Evolutionary conservation across 1,140 invertebrate genomes (phyloP), one percentile per base, ranked within the genome.

Genomic region (Nomia melanderi): DNA sequence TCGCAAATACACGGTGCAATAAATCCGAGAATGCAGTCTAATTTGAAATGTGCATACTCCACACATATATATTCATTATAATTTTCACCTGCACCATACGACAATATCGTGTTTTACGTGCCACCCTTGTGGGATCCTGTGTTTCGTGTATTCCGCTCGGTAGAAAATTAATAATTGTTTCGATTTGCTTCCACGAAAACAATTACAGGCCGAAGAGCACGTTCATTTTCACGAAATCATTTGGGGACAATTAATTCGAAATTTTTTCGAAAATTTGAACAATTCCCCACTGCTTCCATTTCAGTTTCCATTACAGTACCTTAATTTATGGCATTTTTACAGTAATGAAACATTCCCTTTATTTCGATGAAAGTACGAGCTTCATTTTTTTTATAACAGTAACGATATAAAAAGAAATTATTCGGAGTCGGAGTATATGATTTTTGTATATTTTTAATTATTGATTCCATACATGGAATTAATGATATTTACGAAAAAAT

Each of bases 171-270:
- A 75, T 75, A 59, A 67, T 59, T 47, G 29, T 29, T 54, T 6
- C 47, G 73, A 67, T 75, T 67, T 47, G 54, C n/a, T n/a, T 54
- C 27, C 11, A 27, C 8, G 73, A 44, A 75, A 75, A 67, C 64
- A 75, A 75, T 75, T 59, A 39, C 39, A 36, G 23, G 53, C 39
- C 67, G 57, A 67, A 67, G 29, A 14, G 50, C 23, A 27, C 39
- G 33, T 20, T 6, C 1, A 9, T n/a, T 44, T 59, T 25, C 41
- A 20, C 39, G 29, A 44, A 29, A 54, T 8, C 63, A 27, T 25
- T 29, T 2, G 36, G 72, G 63, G 12, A 9, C 73, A 41, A 57
- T 59, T n/a, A 17, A 25, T 50, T 59, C 14, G 6, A n/a, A n/a
- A n/a, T 50, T n/a, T 50, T 50, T 50, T 1, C 6, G 8, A n/a